Base-by-base conservation (phyloP, 1,140 invertebrate genomes). In the Ceratosolen fusciceps region DNA sequence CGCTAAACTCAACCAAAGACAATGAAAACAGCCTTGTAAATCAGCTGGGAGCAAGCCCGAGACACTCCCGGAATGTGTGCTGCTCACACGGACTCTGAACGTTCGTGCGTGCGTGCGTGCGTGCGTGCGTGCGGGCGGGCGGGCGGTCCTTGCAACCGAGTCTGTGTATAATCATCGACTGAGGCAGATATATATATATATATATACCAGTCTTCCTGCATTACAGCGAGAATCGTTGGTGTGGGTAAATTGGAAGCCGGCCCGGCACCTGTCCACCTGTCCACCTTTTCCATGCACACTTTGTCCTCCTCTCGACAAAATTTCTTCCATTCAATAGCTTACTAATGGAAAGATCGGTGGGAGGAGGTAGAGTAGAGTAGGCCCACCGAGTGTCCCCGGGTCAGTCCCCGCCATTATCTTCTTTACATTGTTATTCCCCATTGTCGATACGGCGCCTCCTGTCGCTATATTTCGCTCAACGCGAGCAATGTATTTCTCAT, bases 21-120 rank as follows among this genome's bases (percentile, higher is more conserved):
- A 87, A 85, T 87, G 85, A 88, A 88, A 88, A 88, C 87, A 88
- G 84, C 84, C 84, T 86, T 83, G 84, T 88, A 88, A 88, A 88
- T 88, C 86, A 88, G 72, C 4, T 14, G 29, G 7, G 24, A 49
- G 47, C 29, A 71, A 49, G 47, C 31, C 10, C 4, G 37, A 29
- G 60, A 65, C 7, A 65, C 8, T 14, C 31, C 24, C 8, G 31
- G 31, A 37, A 4, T 37, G 31, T 34, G n/a, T n/a, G n/a, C n/a
- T n/a, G n/a, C n/a, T n/a, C n/a, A n/a, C n/a, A n/a, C n/a, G n/a
- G n/a, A n/a, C n/a, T n/a, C n/a, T n/a, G n/a, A n/a, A n/a, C n/a
- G n/a, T n/a, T n/a, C n/a, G n/a, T n/a, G n/a, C n/a, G n/a, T n/a
- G n/a, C n/a, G n/a, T n/a, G n/a, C n/a, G n/a, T n/a, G n/a, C n/a